phyloP scores from a whole-genome alignment of 2,113 vertebrate genomes.

The Osmerus eperlanus region DNA sequence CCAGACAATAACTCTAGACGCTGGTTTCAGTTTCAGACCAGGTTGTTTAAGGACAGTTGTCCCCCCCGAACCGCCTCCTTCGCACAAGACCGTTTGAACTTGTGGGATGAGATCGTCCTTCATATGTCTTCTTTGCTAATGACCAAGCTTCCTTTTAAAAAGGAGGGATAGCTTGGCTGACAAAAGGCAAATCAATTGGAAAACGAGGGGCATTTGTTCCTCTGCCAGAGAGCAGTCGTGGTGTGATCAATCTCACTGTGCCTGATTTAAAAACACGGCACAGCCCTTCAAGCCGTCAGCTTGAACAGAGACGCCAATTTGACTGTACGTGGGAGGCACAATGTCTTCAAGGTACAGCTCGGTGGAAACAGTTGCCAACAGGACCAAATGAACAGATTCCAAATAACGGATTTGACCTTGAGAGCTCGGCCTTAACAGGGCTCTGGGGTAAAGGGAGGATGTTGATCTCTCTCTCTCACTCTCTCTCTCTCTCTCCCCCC shows the following conservation, averaged over 20 bases:
- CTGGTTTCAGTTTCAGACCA: too few relatives aligned
- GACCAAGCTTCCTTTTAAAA: neutral
- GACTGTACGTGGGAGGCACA: too few relatives aligned
- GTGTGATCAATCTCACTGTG: constrained; percentile 4
- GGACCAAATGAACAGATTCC: neutral
- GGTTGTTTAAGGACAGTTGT: too few relatives aligned
- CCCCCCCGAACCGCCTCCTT: too few relatives aligned
- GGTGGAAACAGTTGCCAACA: neutral
- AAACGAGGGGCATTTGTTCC: neutral
- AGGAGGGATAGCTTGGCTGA: neutral
- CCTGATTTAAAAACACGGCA: neutral
- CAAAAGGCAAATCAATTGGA: constrained; percentile 5
- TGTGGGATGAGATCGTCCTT: neutral
- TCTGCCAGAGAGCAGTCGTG: neutral
- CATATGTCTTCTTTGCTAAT: neutral
- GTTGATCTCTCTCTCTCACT: too few relatives aligned
- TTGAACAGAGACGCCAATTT: neutral
- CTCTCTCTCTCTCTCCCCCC: neutral
- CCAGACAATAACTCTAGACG: too few relatives aligned
- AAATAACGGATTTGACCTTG: neutral
- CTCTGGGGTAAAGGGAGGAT: neutral
- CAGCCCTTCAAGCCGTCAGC: neutral
- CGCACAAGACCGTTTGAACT: neutral
- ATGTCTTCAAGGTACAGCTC: neutral
- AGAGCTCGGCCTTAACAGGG: neutral